Conservation (phyloP, 1,140 invertebrate genomes). For the Atta texana region DNA sequence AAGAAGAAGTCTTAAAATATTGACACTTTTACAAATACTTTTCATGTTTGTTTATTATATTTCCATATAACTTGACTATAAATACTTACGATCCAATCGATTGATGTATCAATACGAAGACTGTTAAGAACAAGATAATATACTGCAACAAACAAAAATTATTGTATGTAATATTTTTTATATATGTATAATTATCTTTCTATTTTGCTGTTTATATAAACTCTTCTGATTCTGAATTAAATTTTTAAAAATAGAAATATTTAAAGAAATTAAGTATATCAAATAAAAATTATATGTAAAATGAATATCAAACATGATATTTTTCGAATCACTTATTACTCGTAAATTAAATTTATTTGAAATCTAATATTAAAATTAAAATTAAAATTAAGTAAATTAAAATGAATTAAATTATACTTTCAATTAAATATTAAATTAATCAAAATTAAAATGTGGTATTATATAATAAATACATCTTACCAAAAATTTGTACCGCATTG, state of each 20-base stretch:
- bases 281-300: not conserved
- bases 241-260: not conserved
- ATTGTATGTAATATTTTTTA: slow-evolving; percentile 4
- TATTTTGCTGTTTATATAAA: not conserved
- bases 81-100: slow-evolving; percentile 60
- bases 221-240: not conserved
- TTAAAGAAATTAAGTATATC: not conserved
- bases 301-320: not conserved
- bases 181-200: not conserved
- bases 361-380: not conserved
- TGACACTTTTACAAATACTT: not conserved
- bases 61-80: not conserved
- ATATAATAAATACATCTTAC: slow-evolving; percentile 48
- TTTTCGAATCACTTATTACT: too few relatives aligned
- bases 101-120: slow-evolving; percentile 43
- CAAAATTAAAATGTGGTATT: not conserved
- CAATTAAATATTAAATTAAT: not conserved
- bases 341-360: not conserved
- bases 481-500: slow-evolving; percentile 69
- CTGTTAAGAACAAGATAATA: slow-evolving; percentile 32
- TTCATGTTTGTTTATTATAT: not conserved
- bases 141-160: slow-evolving; percentile 65
- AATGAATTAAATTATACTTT: not conserved
- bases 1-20: slow-evolving; percentile 37
- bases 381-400: not conserved